Evolutionary conservation across 2,113 vertebrate species (phyloP), one percentile per base, ranked within the genome.

Genomic region (Candoia aspera): DNA sequence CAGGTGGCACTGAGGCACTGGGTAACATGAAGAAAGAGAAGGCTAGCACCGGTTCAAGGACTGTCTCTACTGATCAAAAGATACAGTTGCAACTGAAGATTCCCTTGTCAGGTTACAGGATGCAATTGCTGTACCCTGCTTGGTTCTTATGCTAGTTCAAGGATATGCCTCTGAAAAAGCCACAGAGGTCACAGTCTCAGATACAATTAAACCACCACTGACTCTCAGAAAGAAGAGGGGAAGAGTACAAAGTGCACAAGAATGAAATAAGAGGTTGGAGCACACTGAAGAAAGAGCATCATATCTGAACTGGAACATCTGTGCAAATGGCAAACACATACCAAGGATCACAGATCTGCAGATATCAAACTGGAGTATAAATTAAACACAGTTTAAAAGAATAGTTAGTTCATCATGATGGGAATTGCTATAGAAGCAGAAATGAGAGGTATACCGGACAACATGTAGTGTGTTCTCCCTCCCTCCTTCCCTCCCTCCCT

Each of bases 141-240:
- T 79, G 64, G n/a, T 73, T n/a, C 42, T 59, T 59, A 57, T 59
- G 73, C 58, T 58, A 90, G 73, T 90, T 84, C 79, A 91, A 85
- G 24, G 53, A 60, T 83, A 49, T 53, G 37, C 73, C 37, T 85
- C 26, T 85, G 79, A 62, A 62, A 84, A 84, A 91, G 57, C 37
- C 42, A 62, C 46, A n/a, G 37, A 90, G 90, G 79, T 90, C 90
- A 90, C 57, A n/a, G 37, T 21, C 90, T 91, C 57, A 91, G 57
- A 79, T 59, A 23, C 83, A 33, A 53, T 58, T 42, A 17, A 42
- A 17, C 13, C 19, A 33, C 54, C 49, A 55, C 62, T 9, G 73
- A 73, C 17, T 29, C 26, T 89, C 46, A 54, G n/a, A 73, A 90
- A 26, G 21, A 83, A 24, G 15, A 55, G 64, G 26, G 12, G 11